These are phyloP conservation scores for Jacana jacana DNA, from an alignment of 2,113 vertebrate species.

Conservation along the genomic window DNA sequence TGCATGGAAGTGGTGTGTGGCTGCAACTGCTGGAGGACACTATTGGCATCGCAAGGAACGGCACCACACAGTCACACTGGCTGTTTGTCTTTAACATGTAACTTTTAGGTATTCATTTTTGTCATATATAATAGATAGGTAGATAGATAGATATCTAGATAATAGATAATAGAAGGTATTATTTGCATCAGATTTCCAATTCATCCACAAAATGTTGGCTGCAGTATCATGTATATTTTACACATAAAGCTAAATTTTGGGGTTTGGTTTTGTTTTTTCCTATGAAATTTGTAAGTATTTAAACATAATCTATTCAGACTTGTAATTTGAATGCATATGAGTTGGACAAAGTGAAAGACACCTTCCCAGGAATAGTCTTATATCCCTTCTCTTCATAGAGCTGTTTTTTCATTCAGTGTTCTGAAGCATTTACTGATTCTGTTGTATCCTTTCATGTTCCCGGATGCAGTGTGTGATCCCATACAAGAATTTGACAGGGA, in stretches of 20 bases:
- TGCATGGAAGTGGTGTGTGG: not conserved
- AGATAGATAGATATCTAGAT: no score
- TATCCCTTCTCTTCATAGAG: not conserved
- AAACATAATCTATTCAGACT: not conserved
- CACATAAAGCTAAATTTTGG: not conserved
- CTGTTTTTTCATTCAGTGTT: not conserved
- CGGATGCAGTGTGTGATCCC: rapidly evolving
- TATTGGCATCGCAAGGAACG: not conserved
- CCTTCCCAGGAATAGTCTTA: not conserved
- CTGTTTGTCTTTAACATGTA: not conserved
- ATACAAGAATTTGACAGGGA: not conserved
- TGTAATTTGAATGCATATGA: not conserved
- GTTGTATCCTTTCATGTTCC: not conserved
- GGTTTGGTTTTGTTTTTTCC: not conserved
- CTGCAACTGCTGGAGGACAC: not conserved
- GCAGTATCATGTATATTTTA: not conserved
- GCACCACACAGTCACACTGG: not conserved
- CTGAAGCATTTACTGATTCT: not conserved
- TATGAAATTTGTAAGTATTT: not conserved
- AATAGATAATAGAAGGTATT: not conserved
- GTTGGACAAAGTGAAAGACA: not conserved
- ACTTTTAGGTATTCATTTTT: not conserved
- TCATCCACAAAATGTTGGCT: not conserved
- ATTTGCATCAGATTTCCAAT: not conserved
- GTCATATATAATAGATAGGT: not conserved